phyloP scores from a whole-genome alignment of 2,888 invertebrate genomes.

The Aromia moschata region DNA sequence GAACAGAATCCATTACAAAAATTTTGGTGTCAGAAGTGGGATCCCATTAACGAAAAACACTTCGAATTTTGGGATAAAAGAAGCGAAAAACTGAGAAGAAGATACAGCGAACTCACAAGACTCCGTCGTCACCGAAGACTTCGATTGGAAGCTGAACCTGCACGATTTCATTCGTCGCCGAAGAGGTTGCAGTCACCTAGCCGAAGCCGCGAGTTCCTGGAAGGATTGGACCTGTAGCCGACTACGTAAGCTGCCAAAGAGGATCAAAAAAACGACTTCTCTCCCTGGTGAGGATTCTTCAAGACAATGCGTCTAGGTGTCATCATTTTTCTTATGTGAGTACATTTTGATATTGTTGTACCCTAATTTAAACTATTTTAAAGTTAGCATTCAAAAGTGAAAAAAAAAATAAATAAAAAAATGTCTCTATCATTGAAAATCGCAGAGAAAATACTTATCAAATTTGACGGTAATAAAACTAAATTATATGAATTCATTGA shows the following conservation, averaged over 20 bases:
- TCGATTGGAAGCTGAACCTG: not conserved
- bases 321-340: conserved; percentile 16
- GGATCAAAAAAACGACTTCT: not conserved
- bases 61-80: not conserved
- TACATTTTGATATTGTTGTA: conserved; percentile 8
- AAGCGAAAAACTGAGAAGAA: not conserved
- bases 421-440: conserved; percentile 21
- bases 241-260: no score
- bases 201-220: no score
- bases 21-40: conserved; percentile 31
- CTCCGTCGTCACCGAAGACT: no score
- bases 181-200: no score
- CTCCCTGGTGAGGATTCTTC: not conserved
- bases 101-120: not conserved
- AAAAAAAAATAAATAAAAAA: no score
- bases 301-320: not conserved
- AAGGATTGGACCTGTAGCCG: no score
- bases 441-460: conserved; percentile 21
- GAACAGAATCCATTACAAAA: conserved; percentile 26
- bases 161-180: no score
- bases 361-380: conserved; percentile 7
- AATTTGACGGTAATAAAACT: conserved; percentile 33
- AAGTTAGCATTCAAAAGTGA: no score
- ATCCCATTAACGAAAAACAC: conserved; percentile 9
- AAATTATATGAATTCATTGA: conserved; percentile 33